These are phyloP conservation scores for Kuschelorhynchus macadamiae DNA, from an alignment of 2,888 invertebrate genomes.

Conservation along the genomic window DNA sequence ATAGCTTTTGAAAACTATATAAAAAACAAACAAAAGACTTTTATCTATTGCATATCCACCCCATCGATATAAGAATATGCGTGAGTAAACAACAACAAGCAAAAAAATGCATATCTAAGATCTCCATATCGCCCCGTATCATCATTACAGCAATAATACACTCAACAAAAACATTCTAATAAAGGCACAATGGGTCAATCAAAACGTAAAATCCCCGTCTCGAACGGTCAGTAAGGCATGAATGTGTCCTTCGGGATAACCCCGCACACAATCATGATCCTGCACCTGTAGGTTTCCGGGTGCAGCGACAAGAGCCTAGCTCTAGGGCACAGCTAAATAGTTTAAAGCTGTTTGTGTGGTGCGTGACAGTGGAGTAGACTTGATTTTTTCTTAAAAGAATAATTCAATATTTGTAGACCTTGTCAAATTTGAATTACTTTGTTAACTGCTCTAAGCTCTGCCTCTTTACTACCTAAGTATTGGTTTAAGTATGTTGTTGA, in stretches of 20 bases:
- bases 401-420: neutral
- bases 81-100: conserved; percentile 22
- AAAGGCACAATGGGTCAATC: conserved; percentile 50
- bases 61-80: conserved; percentile 9
- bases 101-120: conserved; percentile 4
- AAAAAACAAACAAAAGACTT: too few relatives aligned
- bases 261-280: conserved; percentile 26
- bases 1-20: too few relatives aligned
- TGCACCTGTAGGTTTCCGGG: conserved; percentile 60
- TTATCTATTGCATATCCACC: neutral
- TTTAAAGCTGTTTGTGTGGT: conserved; percentile 23
- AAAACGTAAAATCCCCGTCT: conserved; percentile 52
- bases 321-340: conserved; percentile 24
- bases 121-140: conserved; percentile 29
- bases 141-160: conserved; percentile 38
- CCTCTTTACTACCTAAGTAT: too few relatives aligned
- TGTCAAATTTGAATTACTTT: neutral
- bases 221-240: conserved; percentile 60
- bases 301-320: conserved; percentile 12
- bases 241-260: conserved; percentile 60
- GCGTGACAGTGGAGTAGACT: conserved; percentile 28
- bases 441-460: too few relatives aligned
- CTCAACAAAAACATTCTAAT: conserved; percentile 49
- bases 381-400: neutral
- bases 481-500: too few relatives aligned